These are phyloP conservation scores for Phyllotis vaccarum DNA, from an alignment of 2,797 vertebrate genomes.

Conservation along the genomic window DNA sequence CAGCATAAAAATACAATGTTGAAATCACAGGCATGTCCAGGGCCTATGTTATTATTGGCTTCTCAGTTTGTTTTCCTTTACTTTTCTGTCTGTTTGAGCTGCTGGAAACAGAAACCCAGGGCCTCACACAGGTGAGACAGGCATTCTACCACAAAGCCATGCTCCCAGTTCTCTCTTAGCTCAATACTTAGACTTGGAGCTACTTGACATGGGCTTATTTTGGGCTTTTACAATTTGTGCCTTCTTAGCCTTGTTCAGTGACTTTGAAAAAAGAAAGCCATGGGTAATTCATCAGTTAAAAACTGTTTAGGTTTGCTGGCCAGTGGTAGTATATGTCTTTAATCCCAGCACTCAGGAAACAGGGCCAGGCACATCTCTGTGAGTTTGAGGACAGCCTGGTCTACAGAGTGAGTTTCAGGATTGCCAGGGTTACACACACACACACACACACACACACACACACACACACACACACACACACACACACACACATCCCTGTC, in stretches of 20 bases:
- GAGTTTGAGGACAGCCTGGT: too few species aligned
- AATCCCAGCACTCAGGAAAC: too few species aligned
- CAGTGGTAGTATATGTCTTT: too few species aligned
- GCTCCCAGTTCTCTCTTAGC: neutral
- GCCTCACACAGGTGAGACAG: neutral
- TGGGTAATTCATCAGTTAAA: neutral
- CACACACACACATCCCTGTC: too few species aligned
- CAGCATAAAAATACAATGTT: neutral
- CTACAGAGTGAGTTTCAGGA: too few species aligned
- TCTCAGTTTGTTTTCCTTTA: neutral
- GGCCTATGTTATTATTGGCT: neutral
- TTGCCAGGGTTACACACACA: too few species aligned
- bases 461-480: too few species aligned
- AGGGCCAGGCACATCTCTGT: too few species aligned
- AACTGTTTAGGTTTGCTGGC: neutral
- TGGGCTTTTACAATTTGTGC: neutral
- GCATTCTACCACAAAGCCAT: neutral
- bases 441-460: too few species aligned
- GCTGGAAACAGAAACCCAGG: neutral
- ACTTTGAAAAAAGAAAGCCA: neutral
- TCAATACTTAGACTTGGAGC: neutral
- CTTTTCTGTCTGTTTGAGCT: neutral
- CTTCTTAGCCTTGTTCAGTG: neutral
- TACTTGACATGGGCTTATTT: neutral
- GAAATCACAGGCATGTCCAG: neutral